Evolutionary conservation across 1,140 invertebrate genomes (phyloP).

Genomic region (Drosophila subobscura): DNA sequence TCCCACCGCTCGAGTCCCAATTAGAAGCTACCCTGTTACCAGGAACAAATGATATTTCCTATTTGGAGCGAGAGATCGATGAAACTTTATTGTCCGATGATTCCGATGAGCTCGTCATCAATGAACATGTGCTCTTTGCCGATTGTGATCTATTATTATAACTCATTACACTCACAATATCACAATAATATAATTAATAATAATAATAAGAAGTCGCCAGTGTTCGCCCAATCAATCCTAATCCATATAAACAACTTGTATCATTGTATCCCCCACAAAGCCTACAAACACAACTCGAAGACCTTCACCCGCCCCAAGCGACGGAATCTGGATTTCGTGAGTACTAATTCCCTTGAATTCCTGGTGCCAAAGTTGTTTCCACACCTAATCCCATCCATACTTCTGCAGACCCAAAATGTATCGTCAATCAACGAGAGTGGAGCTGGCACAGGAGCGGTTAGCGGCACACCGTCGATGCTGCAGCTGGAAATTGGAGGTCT

Average conservation of each 20-base stretch:
- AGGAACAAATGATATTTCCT: no score
- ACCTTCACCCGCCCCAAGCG: conserved; percentile 79
- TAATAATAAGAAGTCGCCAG: background rate
- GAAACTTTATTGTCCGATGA: conserved; percentile 25
- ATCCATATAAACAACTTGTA: conserved; percentile 20
- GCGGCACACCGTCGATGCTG: conserved; percentile 42
- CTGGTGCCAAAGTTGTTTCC: background rate
- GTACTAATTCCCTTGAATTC: conserved; percentile 2
- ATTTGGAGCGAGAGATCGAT: conserved; percentile 29
- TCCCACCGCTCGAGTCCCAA: background rate
- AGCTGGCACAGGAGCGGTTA: conserved; percentile 11
- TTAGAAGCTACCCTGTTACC: no score
- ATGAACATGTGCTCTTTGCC: conserved; percentile 42
- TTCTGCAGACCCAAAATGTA: conserved; percentile 49
- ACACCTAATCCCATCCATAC: background rate
- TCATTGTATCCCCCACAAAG: conserved; percentile 31
- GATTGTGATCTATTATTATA: conserved; percentile 1
- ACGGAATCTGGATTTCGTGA: conserved; percentile 77
- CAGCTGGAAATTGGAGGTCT: conserved; percentile 77
- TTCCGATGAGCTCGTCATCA: conserved; percentile 24
- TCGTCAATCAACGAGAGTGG: conserved; percentile 30
- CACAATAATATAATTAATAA: background rate
- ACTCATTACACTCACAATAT: background rate
- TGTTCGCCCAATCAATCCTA: background rate
- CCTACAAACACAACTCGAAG: conserved; percentile 77